Base-by-base conservation (phyloP, 2,113 vertebrate species). In the Thamnaconus septentrionalis region DNA sequence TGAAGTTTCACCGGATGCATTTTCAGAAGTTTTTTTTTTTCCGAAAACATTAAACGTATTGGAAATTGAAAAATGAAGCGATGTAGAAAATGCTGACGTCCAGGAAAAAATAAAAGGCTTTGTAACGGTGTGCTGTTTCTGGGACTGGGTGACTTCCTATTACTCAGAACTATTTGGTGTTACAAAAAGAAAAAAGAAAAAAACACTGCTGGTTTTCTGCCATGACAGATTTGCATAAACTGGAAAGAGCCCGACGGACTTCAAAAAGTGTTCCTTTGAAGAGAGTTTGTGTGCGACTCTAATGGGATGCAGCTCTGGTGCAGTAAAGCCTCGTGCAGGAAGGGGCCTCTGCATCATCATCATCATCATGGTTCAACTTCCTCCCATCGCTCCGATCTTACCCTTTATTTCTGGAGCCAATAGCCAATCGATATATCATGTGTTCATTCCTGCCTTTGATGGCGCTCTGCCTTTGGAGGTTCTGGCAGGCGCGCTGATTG, bases 401-500 rank as follows among this genome's bases (percentile, higher is more conserved):
- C 54, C 74, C 66, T 81, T 75, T 71, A 69, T 60, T 69, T 72
- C 67, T 71, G 53, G 4, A 56, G 55, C 54, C 75, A 75, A 75
- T 75, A 62, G 54, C 66, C 65, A 67, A 72, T 82, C 75, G 47
- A 82, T 87, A 73, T 52, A 79, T 88, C 84, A 80, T 84, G 74
- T 66, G 70, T 58, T 69, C 62, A 46, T 78, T 56, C 42, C n/a
- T 8, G 67, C 72, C 69, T 87, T 70, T 74, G 71, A 78, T 77
- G 65, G 12, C 53, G 53, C 65, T 61, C 66, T 66, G 74, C 61
- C 56, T 66, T 66, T 71, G 70, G 77, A 64, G 71, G 66, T 44
- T 59, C 71, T 66, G 73, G 70, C 79, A 64, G 71, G 69, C 44
- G 61, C 71, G 83, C 75, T 73, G 80, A 88, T 89, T 89, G 83